These are phyloP conservation scores for cat (Felis catus) DNA, from an alignment of 2,113 vertebrate genomes.

Conservation along the genomic window DNA sequence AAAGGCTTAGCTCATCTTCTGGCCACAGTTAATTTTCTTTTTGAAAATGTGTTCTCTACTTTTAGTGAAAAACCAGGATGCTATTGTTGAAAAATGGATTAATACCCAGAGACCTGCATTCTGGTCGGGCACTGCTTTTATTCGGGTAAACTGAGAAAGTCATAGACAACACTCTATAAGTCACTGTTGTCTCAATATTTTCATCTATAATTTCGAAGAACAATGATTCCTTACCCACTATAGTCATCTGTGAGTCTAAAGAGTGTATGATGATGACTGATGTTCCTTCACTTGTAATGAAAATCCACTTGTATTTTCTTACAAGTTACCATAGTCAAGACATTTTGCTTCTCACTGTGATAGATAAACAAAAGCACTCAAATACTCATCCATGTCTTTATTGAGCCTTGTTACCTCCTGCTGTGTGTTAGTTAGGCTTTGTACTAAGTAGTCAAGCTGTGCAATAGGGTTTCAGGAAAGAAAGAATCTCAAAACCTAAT, in stretches of 20 bases:
- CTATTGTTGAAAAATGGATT: background rate
- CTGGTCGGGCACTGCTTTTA: background rate
- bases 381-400: background rate
- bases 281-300: background rate
- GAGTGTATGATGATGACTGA: background rate
- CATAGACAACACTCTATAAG: background rate
- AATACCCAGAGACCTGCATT: background rate
- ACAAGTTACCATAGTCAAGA: background rate
- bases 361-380: background rate
- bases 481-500: background rate
- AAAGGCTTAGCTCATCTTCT: background rate
- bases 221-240: background rate
- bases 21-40: background rate
- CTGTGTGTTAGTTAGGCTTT: background rate
- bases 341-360: background rate
- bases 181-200: background rate
- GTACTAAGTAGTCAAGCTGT: background rate
- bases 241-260: background rate
- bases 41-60: background rate
- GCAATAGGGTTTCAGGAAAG: background rate
- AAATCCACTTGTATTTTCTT: background rate
- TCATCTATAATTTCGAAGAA: background rate
- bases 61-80: background rate
- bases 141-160: background rate
- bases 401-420: background rate